These are phyloP conservation scores for Zeuzera pyrina DNA, from an alignment of 2,888 invertebrate species.

Conservation along the genomic window DNA sequence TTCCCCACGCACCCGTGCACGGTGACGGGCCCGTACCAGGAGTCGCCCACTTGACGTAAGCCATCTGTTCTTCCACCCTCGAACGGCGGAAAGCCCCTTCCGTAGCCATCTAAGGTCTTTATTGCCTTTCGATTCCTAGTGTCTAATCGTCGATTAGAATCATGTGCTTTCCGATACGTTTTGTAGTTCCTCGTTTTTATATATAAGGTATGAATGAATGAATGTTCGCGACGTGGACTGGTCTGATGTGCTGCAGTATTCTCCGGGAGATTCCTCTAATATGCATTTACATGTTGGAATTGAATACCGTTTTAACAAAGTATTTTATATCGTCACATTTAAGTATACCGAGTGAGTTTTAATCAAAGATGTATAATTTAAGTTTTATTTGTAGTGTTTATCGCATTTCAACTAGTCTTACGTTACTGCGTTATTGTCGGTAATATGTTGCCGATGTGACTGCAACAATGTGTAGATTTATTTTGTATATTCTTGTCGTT, in stretches of 20 bases:
- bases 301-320: slow-evolving; percentile 51
- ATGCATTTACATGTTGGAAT: slow-evolving; percentile 56
- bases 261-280: slow-evolving; percentile 43
- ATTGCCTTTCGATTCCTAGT: slow-evolving; percentile 27
- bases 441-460: slow-evolving; percentile 50
- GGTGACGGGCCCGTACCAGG: slow-evolving; percentile 89
- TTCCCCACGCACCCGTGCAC: slow-evolving; percentile 91
- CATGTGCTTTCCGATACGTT: slow-evolving; percentile 44
- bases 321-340: slow-evolving; percentile 36
- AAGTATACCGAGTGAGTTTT: slow-evolving; percentile 62
- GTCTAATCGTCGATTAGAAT: slow-evolving; percentile 18
- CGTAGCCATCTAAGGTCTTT: slow-evolving; percentile 35
- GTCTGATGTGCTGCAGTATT: slow-evolving; percentile 31
- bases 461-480: slow-evolving; percentile 48
- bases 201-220: slow-evolving; percentile 15
- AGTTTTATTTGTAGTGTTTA: slow-evolving; percentile 66
- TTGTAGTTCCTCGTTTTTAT: slow-evolving; percentile 54
- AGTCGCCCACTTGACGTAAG: slow-evolving; percentile 67
- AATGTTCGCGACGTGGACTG: slow-evolving; percentile 25
- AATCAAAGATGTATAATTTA: slow-evolving; percentile 69
- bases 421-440: slow-evolving; percentile 61
- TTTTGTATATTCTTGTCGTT: slow-evolving; percentile 65
- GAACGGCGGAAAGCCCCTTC: slow-evolving; percentile 29
- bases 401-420: slow-evolving; percentile 73
- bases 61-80: slow-evolving; percentile 22